Base-by-base conservation (phyloP, 2,797 vertebrate genomes). In the Rhodeus uyekii region DNA sequence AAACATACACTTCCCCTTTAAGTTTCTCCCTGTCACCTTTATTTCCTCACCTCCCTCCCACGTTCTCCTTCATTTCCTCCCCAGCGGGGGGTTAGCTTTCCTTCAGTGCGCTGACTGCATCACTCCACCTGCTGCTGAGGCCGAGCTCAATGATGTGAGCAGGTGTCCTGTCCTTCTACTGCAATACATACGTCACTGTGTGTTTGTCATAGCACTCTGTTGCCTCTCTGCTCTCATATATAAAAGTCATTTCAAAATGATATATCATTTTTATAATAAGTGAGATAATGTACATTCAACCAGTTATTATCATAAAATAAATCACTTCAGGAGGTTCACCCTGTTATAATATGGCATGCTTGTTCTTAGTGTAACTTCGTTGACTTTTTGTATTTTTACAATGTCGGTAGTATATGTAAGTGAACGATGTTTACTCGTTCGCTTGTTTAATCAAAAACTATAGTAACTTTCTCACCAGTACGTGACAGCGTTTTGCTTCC, bases 81-180 rank as follows among this genome's bases (percentile, higher is more conserved):
- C 27, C 68, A 72, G 55, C 29, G 6, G 55, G 67, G 39, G 39
- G 78, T 61, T 24, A 72, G 34, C 58, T 64, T 53, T 64, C 39
- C 69, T 19, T 63, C 44, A 36, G 67, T 46, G 22, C 27, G 36
- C 53, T 77, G 73, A 68, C 73, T 72, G 64, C 73, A 55, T 65
- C 55, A 7, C 65, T 75, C 63, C 74, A 48, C 63, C 61, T 81
- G 61, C 38, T 46, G 78, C 78, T 29, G 55, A 78, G 27, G 61
- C 76, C 75, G 74, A 44, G 74, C 74, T 61, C 77, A 29, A 29
- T 80, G 44, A 64, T 74, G 50, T 74, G 13, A 83, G 48, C 48
- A 84, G 82, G 44, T 73, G 24, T 76, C 69, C 29, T 81, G 79
- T 58, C 32, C 32, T 64, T 60, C 63, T 48, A 63, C 50, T 27